These are phyloP conservation scores for Holotrichia oblita DNA, from an alignment of 1,140 invertebrate species.

Conservation along the genomic window DNA sequence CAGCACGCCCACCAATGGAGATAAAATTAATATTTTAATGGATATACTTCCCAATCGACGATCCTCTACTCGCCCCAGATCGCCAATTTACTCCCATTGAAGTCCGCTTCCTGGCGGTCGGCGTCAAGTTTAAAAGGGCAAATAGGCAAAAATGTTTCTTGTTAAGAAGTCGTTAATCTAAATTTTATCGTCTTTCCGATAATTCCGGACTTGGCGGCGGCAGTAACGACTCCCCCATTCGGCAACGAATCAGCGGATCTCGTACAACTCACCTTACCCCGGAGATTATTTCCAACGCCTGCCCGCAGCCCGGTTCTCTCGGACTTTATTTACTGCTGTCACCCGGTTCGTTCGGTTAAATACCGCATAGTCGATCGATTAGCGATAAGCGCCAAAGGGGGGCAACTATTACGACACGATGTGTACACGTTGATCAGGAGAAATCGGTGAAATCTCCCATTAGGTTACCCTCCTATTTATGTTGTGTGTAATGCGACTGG, in stretches of 20 bases:
- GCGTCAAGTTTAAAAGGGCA: not conserved
- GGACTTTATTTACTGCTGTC: constrained; percentile 2
- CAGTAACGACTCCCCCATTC: not conserved
- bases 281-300: too few relatives aligned
- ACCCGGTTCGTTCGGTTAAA: not conserved
- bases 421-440: too few relatives aligned
- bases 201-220: not conserved
- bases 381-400: not conserved
- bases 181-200: constrained; percentile 5
- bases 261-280: too few relatives aligned
- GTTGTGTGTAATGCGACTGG: too few relatives aligned
- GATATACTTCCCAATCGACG: not conserved
- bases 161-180: constrained; percentile 13
- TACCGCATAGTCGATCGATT: not conserved
- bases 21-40: not conserved
- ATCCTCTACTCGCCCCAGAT: not conserved
- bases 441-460: too few relatives aligned
- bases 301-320: not conserved
- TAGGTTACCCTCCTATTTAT: too few relatives aligned
- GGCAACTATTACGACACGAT: too few relatives aligned
- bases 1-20: not conserved
- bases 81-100: not conserved
- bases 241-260: too few relatives aligned
- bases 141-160: constrained; percentile 1
- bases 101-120: not conserved